Evolutionary conservation across 2,797 vertebrate species (phyloP), one percentile per base, ranked within the genome.

Genomic region (Gobionotothen gibberifrons): DNA sequence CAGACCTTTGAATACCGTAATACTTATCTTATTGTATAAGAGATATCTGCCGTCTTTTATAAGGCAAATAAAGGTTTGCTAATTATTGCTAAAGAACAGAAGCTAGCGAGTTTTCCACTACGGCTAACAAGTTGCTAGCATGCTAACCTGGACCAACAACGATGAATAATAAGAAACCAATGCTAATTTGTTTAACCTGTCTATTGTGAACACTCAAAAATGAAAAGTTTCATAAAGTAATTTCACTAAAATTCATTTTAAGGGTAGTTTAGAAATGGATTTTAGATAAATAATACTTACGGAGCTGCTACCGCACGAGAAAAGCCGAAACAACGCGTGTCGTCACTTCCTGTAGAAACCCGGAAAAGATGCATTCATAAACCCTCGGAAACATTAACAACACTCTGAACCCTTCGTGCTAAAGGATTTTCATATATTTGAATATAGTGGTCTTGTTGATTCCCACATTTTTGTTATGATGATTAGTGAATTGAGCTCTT

Each of bases 281-380:
- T 46, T 19, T 1, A 39, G 5, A 60, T 0, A 1, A 58, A 56
- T 2, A 79, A 58, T 11, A 91, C 85, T 87, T 71, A 92, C 91
- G 11, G 11, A 36, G 61, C 60, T 61, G 55, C 77, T 48, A 61
- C 54, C 80, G 76, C 84, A 90, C 84, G 78, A 76, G 36, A 72
- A 77, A 62, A 8, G 8, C 9, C 26, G 51, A 44, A 0, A 4
- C 15, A 5, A 40, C 29, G 2, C 2, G 2, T 3, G 5, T 64
- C 81, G 86, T 88, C 75, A 90, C 83, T 75, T 90, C 88, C 86
- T n/a, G 63, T 19, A 29, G 0, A 2, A 22, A n/a, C 12, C 13
- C 21, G 0, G 9, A 32, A 9, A 69, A 17, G 62, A 62, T 4
- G 81, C 72, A 6, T 91, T 90, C 43, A 74, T 0, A 0, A 4